These are phyloP conservation scores for Empis stercorea DNA, from an alignment of 2,888 invertebrate species.

Conservation along the genomic window DNA sequence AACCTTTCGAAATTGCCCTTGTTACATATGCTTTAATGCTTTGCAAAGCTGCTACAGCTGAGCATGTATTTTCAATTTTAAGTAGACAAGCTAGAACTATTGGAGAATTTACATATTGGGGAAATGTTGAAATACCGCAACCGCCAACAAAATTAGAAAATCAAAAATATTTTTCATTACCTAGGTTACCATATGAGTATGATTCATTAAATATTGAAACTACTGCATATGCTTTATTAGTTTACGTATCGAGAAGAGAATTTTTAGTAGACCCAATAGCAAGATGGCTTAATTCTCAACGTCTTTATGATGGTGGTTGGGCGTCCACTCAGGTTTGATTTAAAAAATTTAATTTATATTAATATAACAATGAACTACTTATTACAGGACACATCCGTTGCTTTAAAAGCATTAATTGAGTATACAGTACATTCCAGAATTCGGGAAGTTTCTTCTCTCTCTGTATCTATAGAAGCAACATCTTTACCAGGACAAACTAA, in stretches of 20 bases:
- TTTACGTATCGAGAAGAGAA: slow-evolving; percentile 77
- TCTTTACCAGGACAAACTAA: slow-evolving; percentile 56
- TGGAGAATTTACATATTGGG: slow-evolving; percentile 78
- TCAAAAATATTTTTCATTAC: slow-evolving; percentile 79
- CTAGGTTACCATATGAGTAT: slow-evolving; percentile 74
- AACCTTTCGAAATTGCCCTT: slow-evolving; percentile 76
- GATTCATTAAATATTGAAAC: slow-evolving; percentile 88
- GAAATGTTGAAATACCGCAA: slow-evolving; percentile 60
- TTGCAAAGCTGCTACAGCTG: slow-evolving; percentile 73
- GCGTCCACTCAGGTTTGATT: slow-evolving; percentile 60
- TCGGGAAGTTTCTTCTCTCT: slow-evolving; percentile 67
- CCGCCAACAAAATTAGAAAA: slow-evolving; percentile 80
- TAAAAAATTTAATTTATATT: neutral
- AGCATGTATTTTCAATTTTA: slow-evolving; percentile 66
- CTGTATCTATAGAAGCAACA: slow-evolving; percentile 73
- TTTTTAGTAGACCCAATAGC: slow-evolving; percentile 72
- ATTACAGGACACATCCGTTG: slow-evolving; percentile 68
- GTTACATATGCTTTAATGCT: slow-evolving; percentile 78
- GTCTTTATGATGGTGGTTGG: slow-evolving; percentile 79
- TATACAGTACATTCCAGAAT: slow-evolving; percentile 76
- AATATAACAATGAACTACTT: too few species aligned
- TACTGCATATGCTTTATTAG: slow-evolving; percentile 81
- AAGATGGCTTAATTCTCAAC: slow-evolving; percentile 79
- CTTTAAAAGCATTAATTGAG: slow-evolving; percentile 78
- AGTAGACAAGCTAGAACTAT: slow-evolving; percentile 51